phyloP scores from a whole-genome alignment of 92 coral and sea anemone genomes.

The Montipora capitata region DNA sequence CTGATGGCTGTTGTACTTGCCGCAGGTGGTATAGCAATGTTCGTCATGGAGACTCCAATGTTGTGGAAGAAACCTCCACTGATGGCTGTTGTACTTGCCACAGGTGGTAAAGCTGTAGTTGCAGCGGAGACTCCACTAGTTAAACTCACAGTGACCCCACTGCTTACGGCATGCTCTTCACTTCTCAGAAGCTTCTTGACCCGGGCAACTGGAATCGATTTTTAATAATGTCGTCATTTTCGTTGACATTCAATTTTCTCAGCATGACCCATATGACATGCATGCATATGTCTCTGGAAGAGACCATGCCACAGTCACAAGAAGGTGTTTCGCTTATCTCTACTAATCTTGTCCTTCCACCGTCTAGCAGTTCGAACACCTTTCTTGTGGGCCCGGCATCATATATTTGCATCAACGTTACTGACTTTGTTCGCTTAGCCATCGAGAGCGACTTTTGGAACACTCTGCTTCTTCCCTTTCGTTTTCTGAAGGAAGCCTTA shows the following conservation, averaged over 20 bases:
- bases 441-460: slow-evolving; percentile 44
- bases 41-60: slow-evolving; percentile 7
- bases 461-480: slow-evolving; percentile 38
- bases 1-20: slow-evolving; percentile 13
- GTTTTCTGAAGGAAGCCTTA: slow-evolving; percentile 33
- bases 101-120: slow-evolving; percentile 13
- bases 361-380: slow-evolving; percentile 69
- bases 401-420: slow-evolving; percentile 59
- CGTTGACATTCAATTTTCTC: slow-evolving; percentile 47
- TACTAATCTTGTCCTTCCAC: slow-evolving; percentile 64
- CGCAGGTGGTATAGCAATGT: slow-evolving; percentile 10
- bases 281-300: slow-evolving; percentile 68
- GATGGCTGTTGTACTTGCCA: slow-evolving; percentile 8
- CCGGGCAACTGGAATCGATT: slow-evolving; percentile 36
- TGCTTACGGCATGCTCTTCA: slow-evolving; percentile 12
- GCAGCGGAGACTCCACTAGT: slow-evolving; percentile 11
- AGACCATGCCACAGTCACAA: slow-evolving; percentile 72
- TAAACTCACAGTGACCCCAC: background rate
- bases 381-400: slow-evolving; percentile 70
- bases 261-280: slow-evolving; percentile 79
- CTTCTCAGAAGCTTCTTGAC: slow-evolving; percentile 37
- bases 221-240: slow-evolving; percentile 68
- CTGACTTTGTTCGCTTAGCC: slow-evolving; percentile 66
- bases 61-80: slow-evolving; percentile 26
- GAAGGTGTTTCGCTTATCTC: slow-evolving; percentile 75